Evolutionary conservation across 2,888 invertebrate genomes (phyloP), one percentile per base, ranked within the genome.

Genomic region (Folsomia manolachei): DNA sequence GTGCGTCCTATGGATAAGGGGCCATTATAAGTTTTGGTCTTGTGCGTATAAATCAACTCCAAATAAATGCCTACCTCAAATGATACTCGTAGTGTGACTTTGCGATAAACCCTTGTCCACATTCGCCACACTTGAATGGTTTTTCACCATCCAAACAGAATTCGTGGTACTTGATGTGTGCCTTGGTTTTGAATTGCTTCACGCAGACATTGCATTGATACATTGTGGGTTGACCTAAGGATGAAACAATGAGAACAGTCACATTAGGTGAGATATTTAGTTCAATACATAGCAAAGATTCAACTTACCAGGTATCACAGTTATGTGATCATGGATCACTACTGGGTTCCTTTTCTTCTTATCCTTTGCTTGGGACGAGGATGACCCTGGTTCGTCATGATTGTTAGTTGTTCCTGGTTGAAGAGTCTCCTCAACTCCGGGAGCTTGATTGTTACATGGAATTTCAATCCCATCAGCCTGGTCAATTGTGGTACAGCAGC

Each of bases 1-100:
- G n/a, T n/a, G n/a, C n/a, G n/a, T n/a, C n/a, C n/a, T n/a, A n/a
- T n/a, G 11, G 9, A 18, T 9, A 14, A 14, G 19, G 19, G 9
- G 61, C 21, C 11, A 27, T 39, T n/a, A 63, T 24, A 14, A 19
- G 24, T 63, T 24, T 24, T 7, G 9, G 9, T 27, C 25, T 23
- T 63, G 7, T 4, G 7, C 63, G 11, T 24, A 24, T 14, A 11
- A 52, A 14, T 52, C 11, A 52, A 52, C 52, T 52, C 18, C 18
- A 52, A 52, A 52, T 18, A 11, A 52, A 27, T 14, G 11, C 19
- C 11, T 14, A 14, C 18, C 89, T 86, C 82, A 88, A 86, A 79
- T 93, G 92, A 78, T 91, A 89, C 81, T 90, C 88, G 77, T 88
- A 88, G 82, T 92, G 92, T 0, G 90, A 89, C 69, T 88, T 88